Percentiles rank a stretch among this genome's conserved stretches.
Conservation (phyloP, 2,113 vertebrate genomes). For the Connochaetes taurinus region DNA sequence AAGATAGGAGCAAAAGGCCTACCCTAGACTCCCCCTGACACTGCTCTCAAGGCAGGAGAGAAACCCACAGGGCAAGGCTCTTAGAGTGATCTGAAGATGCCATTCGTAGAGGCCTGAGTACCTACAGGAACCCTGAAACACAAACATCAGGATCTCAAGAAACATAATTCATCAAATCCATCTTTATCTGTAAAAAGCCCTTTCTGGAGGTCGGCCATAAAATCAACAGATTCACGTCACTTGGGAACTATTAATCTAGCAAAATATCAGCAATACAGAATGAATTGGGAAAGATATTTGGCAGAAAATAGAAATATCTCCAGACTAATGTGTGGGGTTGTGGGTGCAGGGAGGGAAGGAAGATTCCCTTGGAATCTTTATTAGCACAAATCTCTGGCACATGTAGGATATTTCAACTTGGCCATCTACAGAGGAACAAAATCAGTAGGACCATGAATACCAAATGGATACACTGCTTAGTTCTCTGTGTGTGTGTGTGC, state of each 20-base stretch:
- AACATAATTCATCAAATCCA: constrained; percentile 37
- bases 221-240: constrained; percentile 42
- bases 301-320: constrained; percentile 49
- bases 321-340: background rate
- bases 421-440: constrained; percentile 4
- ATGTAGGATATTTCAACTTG: constrained; percentile 12
- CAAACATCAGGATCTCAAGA: constrained; percentile 40
- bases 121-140: constrained; percentile 46
- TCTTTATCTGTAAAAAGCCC: constrained; percentile 41
- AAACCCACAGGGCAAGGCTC: constrained; percentile 39
- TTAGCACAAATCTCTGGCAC: constrained; percentile 40
- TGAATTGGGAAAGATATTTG: constrained; percentile 55
- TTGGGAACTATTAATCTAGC: constrained; percentile 55
- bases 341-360: background rate
- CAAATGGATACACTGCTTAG: background rate
- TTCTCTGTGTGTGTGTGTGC: background rate
- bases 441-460: background rate
- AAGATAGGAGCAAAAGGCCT: constrained; percentile 30
- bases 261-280: constrained; percentile 37
- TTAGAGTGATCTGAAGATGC: background rate
- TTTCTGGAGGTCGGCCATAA: constrained; percentile 52
- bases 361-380: constrained; percentile 37
- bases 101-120: background rate
- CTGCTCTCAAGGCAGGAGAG: constrained; percentile 59
- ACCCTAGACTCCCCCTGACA: constrained; percentile 45